phyloP scores from a whole-genome alignment of 2,888 invertebrate species.

The Plebejus melissa region DNA sequence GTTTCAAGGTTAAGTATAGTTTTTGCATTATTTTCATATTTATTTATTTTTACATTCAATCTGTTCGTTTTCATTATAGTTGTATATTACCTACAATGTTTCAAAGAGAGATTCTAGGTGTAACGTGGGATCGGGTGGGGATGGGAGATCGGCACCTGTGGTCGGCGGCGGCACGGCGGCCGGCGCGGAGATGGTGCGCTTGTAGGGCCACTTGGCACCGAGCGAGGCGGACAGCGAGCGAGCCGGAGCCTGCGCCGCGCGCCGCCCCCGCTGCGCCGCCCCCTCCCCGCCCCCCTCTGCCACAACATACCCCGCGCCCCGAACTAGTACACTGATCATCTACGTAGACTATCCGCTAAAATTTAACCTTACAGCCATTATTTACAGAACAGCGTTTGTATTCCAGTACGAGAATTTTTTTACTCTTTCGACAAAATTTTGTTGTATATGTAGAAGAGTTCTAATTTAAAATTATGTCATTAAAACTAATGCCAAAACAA shows the following conservation, averaged over 20 bases:
- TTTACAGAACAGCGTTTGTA: slow-evolving; percentile 8
- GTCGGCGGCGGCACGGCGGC: slow-evolving; percentile 87
- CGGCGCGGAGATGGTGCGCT: slow-evolving; percentile 95
- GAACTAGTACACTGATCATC: slow-evolving; percentile 28
- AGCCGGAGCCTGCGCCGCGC: slow-evolving; percentile 85
- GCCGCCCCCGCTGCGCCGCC: slow-evolving; percentile 90
- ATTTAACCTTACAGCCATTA: slow-evolving; percentile 25
- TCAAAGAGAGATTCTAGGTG: background rate
- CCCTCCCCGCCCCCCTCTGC: slow-evolving; percentile 92
- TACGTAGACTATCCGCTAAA: slow-evolving; percentile 22
- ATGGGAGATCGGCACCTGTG: slow-evolving; percentile 48
- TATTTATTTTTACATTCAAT: background rate
- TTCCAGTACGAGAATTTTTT: background rate
- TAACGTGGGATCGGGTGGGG: background rate
- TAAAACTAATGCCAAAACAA: slow-evolving; percentile 11
- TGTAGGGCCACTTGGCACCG: slow-evolving; percentile 96
- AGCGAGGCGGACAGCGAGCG: slow-evolving; percentile 92
- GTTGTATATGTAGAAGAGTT: background rate
- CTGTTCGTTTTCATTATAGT: too few species aligned
- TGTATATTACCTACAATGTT: too few species aligned
- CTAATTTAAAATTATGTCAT: background rate
- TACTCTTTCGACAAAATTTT: background rate
- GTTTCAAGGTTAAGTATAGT: background rate
- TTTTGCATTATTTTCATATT: background rate
- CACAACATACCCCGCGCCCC: slow-evolving; percentile 73